Evolutionary conservation across 2,888 invertebrate species (phyloP).

Genomic region (Trachelus iudaicus): DNA sequence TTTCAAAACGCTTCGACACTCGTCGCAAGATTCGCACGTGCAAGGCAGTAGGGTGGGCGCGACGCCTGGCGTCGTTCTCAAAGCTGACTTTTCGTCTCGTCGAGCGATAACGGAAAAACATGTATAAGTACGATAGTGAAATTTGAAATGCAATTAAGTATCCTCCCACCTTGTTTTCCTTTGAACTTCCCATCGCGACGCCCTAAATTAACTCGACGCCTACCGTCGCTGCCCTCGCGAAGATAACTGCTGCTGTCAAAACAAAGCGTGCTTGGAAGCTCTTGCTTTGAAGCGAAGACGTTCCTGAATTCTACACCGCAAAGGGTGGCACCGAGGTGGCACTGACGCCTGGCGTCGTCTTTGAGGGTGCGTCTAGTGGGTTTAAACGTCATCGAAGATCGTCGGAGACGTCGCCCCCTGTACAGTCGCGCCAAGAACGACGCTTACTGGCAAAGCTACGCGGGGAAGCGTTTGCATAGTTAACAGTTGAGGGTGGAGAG

Average conservation of each 20-base stretch:
- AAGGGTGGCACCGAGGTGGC: background rate
- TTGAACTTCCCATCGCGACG: background rate
- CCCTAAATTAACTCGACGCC: background rate
- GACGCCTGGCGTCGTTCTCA: too few relatives aligned
- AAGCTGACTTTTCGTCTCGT: too few relatives aligned
- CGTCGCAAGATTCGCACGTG: too few relatives aligned
- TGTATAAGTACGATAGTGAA: too few relatives aligned
- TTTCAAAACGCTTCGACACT: too few relatives aligned
- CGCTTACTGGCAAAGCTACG: background rate
- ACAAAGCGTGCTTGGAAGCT: background rate
- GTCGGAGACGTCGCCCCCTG: background rate
- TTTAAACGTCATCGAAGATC: background rate
- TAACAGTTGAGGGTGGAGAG: background rate
- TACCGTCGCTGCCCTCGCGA: background rate
- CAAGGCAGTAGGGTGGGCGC: too few relatives aligned
- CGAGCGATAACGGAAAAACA: too few relatives aligned
- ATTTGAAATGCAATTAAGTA: too few relatives aligned
- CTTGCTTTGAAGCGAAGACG: background rate
- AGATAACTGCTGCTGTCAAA: background rate
- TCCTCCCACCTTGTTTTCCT: too few relatives aligned
- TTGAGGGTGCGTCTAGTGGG: background rate
- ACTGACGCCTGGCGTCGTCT: background rate
- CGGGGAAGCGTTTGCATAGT: background rate
- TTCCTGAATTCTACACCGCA: background rate
- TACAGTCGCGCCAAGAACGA: background rate